phyloP scores from a whole-genome alignment of 2,888 invertebrate species.

The Rhamnusium bicolor region DNA sequence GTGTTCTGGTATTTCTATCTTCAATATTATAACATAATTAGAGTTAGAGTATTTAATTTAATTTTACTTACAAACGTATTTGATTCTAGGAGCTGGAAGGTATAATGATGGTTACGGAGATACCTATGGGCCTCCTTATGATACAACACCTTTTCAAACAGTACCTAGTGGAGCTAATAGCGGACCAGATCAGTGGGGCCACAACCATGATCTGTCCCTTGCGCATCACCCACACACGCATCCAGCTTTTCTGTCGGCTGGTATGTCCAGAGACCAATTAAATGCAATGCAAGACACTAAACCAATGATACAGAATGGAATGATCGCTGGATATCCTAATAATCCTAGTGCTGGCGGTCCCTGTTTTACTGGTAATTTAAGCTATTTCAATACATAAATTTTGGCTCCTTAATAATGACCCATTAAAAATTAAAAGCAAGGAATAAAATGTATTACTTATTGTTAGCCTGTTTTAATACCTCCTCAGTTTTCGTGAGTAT shows the following conservation, averaged over 20 bases:
- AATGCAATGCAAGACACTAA: slow-evolving; percentile 68
- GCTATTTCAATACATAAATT: neutral
- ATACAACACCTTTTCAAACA: slow-evolving; percentile 82
- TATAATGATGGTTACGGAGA: slow-evolving; percentile 74
- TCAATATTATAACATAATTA: too few relatives aligned
- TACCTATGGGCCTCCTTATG: slow-evolving; percentile 75
- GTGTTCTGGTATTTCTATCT: too few relatives aligned
- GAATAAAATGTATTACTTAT: too few relatives aligned
- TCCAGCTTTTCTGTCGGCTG: slow-evolving; percentile 72
- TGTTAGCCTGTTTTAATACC: neutral
- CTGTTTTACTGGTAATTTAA: slow-evolving; percentile 76
- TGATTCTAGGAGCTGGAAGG: slow-evolving; percentile 67
- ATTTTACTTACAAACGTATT: too few relatives aligned
- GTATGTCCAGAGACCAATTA: slow-evolving; percentile 65
- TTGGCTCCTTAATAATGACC: too few relatives aligned
- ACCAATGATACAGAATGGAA: slow-evolving; percentile 76
- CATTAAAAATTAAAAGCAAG: too few relatives aligned
- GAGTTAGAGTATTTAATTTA: too few relatives aligned
- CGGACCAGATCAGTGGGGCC: slow-evolving; percentile 68
- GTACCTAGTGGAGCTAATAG: slow-evolving; percentile 72
- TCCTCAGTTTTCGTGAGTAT: neutral
- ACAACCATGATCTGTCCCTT: slow-evolving; percentile 66
- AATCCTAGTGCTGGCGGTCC: slow-evolving; percentile 76
- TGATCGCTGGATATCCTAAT: slow-evolving; percentile 73
- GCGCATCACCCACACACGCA: slow-evolving; percentile 73